Percentiles rank a stretch among this genome's conserved stretches.
Conservation (phyloP, 2,888 invertebrate species). For the Tyria jacobaeae region DNA sequence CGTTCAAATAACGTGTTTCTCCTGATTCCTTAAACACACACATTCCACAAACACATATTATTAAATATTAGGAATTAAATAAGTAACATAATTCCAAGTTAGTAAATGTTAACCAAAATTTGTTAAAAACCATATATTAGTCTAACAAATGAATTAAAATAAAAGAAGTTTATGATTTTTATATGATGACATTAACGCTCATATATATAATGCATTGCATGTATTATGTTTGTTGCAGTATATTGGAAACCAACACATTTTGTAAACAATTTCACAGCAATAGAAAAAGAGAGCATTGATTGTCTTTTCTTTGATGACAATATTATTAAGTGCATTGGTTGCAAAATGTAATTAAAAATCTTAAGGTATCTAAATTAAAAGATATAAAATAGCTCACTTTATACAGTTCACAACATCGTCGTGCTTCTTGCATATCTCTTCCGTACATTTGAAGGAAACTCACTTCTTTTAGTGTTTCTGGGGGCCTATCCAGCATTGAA, state of each 20-base stretch:
- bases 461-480: constrained; percentile 98
- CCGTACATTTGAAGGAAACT: constrained; percentile 99
- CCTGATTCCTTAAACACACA: constrained; percentile 87
- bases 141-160: too few relatives aligned
- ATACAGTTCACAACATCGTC: constrained; percentile 97
- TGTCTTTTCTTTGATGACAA: too few relatives aligned
- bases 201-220: neutral
- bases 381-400: constrained; percentile 73
- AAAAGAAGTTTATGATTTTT: too few relatives aligned
- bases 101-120: neutral
- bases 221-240: neutral
- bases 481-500: constrained; percentile 96
- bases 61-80: neutral
- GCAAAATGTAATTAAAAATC: too few relatives aligned
- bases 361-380: neutral
- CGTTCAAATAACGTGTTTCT: constrained; percentile 96
- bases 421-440: constrained; percentile 96
- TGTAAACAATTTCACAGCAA: neutral
- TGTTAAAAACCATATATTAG: too few relatives aligned
- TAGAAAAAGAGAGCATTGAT: neutral
- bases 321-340: too few relatives aligned
- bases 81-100: too few relatives aligned
- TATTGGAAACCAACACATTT: neutral
- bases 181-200: too few relatives aligned
- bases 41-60: neutral